A percentile compares a stretch with the other conserved stretches of the same genome.
Conservation (phyloP, 2,113 vertebrate species). For the Scytalopus superciliaris region DNA sequence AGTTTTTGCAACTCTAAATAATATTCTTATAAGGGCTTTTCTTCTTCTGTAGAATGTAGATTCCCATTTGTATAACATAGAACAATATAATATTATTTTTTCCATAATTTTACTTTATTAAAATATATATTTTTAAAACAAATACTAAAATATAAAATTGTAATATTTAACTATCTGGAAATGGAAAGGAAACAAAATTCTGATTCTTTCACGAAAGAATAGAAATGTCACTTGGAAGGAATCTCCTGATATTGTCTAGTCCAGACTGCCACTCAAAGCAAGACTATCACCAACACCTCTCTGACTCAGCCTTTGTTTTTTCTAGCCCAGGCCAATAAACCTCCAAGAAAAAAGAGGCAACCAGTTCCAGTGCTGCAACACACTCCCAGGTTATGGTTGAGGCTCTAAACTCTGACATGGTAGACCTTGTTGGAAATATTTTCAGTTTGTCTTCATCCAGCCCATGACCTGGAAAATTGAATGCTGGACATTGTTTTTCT, state of each 20-base stretch:
- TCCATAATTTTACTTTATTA: not conserved
- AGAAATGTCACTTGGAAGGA: not conserved
- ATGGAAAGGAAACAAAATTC: not conserved
- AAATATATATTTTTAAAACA: not conserved
- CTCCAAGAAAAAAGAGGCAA: not conserved
- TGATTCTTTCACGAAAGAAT: not conserved
- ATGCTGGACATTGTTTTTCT: not conserved
- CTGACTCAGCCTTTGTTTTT: not conserved
- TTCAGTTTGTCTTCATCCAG: not conserved
- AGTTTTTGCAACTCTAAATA: not conserved
- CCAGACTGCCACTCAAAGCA: not conserved
- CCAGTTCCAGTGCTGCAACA: not conserved
- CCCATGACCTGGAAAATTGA: not conserved
- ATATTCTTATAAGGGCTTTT: not conserved
- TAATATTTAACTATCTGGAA: not conserved
- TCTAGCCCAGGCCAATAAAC: not conserved
- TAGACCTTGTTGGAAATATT: not conserved
- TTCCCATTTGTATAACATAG: not conserved
- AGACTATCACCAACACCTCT: rapidly evolving
- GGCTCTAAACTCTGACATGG: not conserved
- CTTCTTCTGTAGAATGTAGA: not conserved
- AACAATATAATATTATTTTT: not conserved
- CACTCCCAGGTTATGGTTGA: not conserved
- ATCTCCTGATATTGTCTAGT: not conserved
- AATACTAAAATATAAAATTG: not conserved